Conservation (phyloP, 2,797 vertebrate genomes). For the Sorex maritimensis region DNA sequence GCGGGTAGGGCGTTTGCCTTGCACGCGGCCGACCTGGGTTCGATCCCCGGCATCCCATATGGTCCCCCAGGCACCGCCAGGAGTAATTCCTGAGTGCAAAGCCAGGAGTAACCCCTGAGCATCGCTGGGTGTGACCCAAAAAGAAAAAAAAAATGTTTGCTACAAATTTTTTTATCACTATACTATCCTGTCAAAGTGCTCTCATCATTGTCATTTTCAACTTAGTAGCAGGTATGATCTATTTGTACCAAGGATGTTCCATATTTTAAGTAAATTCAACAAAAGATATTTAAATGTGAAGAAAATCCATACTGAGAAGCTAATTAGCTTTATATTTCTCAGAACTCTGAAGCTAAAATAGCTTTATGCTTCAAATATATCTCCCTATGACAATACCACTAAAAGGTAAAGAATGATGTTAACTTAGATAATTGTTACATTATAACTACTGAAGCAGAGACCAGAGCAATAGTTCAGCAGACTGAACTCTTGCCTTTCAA, state of each 20-base stretch:
- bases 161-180: slow-evolving; percentile 56
- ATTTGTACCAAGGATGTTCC: slow-evolving; percentile 60
- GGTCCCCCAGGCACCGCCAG: too few relatives aligned
- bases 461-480: too few relatives aligned
- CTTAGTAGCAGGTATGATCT: slow-evolving; percentile 62
- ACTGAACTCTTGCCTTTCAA: too few relatives aligned
- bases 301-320: neutral
- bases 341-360: slow-evolving; percentile 56
- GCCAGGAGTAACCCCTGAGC: too few relatives aligned
- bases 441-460: neutral
- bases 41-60: too few relatives aligned
- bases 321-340: slow-evolving; percentile 67
- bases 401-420: slow-evolving; percentile 5
- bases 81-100: too few relatives aligned
- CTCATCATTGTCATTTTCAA: slow-evolving; percentile 66
- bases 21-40: too few relatives aligned
- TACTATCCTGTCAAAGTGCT: slow-evolving; percentile 67
- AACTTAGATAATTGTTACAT: neutral
- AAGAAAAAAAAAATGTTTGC: slow-evolving; percentile 74
- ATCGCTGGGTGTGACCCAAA: too few relatives aligned
- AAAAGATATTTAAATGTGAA: slow-evolving; percentile 61
- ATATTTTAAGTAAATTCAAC: slow-evolving; percentile 57
- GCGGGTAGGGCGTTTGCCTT: too few relatives aligned
- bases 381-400: neutral
- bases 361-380: neutral